Evolutionary conservation across 2,888 invertebrate species (phyloP), one percentile per base, ranked within the genome.

Genomic region (Ormyrus thymus): DNA sequence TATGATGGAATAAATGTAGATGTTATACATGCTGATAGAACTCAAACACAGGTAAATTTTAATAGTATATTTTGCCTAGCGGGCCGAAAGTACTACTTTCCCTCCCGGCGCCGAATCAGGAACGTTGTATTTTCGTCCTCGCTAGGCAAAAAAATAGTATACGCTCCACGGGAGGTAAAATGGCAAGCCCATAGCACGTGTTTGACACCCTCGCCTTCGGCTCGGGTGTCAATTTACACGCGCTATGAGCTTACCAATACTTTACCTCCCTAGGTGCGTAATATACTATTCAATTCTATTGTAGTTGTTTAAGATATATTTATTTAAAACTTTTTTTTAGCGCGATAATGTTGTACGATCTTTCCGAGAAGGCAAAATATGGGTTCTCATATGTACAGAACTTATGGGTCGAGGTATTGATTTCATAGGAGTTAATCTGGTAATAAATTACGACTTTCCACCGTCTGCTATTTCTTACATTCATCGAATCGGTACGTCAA

Each of bases 391-490:
- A 84, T 98, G 98, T 90, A 99, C 99, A 0, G 98, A 99, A 90
- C 92, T 99, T 83, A 95, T 99, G 96, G 96, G 97, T 0, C 94
- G 99, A 83, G 99, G 99, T 82, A 96, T 99, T 82, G 99, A 99
- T 91, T 98, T 99, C 90, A 97, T 97, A 86, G 97, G 97, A 0
- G 97, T 99, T 65, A 98, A 97, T 91, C 92, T 99, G 48, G 98
- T 99, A 50, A 92, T 99, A 83, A 99, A 99, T 92, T 99, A 98
- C 89, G 99, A 99, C 91, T 97, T 99, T 90, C 99, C 99, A 15
- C 94, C 95, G 0, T 95, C 95, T 0, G 94, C 95, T 77, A 96
- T 97, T 85, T 94, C 97, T 0, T 98, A 98, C 86, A 95, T 98
- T 85, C 98, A 98, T 91, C 93, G 97, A 80, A 93, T 95, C 80